A percentile compares a stretch with the other conserved stretches of the same genome.
phyloP scores from a whole-genome alignment of 2,888 invertebrate genomes.

The Germaria angustata region DNA sequence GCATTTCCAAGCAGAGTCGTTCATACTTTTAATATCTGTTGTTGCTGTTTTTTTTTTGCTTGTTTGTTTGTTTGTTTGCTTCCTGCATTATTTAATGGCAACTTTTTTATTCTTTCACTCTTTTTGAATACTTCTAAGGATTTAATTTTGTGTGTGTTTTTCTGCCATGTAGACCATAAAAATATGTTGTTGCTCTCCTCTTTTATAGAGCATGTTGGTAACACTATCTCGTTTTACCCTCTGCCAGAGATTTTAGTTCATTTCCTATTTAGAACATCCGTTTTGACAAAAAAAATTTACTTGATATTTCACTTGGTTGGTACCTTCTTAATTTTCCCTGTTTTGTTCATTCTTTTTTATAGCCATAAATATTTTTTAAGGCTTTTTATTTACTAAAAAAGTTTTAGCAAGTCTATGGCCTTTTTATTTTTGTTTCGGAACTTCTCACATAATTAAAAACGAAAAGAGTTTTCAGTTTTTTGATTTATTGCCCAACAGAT shows the following conservation, averaged over 20 bases:
- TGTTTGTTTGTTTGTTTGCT: background rate
- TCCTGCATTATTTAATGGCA: slow-evolving; percentile 50
- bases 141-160: background rate
- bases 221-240: background rate
- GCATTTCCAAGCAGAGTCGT: slow-evolving; percentile 21
- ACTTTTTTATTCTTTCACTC: background rate
- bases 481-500: slow-evolving; percentile 59
- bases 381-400: slow-evolving; percentile 39
- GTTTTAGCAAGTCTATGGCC: slow-evolving; percentile 10
- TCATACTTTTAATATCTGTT: slow-evolving; percentile 1
- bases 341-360: background rate
- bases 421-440: slow-evolving; percentile 29
- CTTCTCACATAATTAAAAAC: slow-evolving; percentile 62
- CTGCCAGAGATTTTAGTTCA: slow-evolving; percentile 15
- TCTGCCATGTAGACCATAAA: background rate
- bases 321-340: slow-evolving; percentile 10
- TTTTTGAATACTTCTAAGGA: slow-evolving; percentile 29
- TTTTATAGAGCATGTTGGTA: background rate
- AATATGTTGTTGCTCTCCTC: background rate
- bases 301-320: background rate
- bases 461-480: slow-evolving; percentile 42
- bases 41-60: background rate
- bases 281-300: background rate
- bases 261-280: slow-evolving; percentile 46
- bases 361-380: slow-evolving; percentile 8